A percentile compares a stretch with the other conserved stretches of the same genome.
These are phyloP conservation scores for Cheilosia impressa DNA, from an alignment of 2,888 invertebrate genomes.

Conservation along the genomic window DNA sequence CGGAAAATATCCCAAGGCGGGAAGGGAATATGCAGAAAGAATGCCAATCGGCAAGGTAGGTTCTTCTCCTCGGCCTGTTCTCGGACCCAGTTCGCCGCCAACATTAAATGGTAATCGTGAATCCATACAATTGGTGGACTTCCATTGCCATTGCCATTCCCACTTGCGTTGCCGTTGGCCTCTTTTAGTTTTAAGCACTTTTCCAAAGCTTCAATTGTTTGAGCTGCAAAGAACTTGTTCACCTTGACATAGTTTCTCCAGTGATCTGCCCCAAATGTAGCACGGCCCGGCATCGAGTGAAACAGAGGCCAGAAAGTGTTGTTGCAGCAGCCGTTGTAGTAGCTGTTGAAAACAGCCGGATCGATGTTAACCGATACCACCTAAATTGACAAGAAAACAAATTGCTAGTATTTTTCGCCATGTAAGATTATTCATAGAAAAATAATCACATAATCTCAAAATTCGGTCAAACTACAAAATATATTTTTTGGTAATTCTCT, in stretches of 20 bases:
- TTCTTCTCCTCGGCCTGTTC: slow-evolving; percentile 92
- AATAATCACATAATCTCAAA: too few species aligned
- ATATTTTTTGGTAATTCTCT: too few species aligned
- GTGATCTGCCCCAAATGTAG: slow-evolving; percentile 91
- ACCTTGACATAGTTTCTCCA: slow-evolving; percentile 92
- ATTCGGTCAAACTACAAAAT: too few species aligned
- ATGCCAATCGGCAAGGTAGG: slow-evolving; percentile 92
- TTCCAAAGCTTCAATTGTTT: slow-evolving; percentile 89
- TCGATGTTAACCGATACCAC: slow-evolving; percentile 92
- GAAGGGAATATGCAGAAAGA: slow-evolving; percentile 97
- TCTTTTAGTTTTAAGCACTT: slow-evolving; percentile 84
- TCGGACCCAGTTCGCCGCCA: slow-evolving; percentile 95
- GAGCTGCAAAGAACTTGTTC: slow-evolving; percentile 92
- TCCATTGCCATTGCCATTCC: slow-evolving; percentile 80
- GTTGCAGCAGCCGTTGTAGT: slow-evolving; percentile 96
- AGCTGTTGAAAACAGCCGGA: slow-evolving; percentile 90
- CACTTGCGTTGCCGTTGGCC: slow-evolving; percentile 79
- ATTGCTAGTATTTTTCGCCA: not conserved
- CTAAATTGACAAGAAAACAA: slow-evolving; percentile 82
- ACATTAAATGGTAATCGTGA: slow-evolving; percentile 97
- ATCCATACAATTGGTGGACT: slow-evolving; percentile 93
- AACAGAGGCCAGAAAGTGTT: slow-evolving; percentile 96
- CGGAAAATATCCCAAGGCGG: slow-evolving; percentile 97
- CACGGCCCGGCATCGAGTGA: slow-evolving; percentile 96
- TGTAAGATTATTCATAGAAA: too few species aligned